These are phyloP conservation scores for Tenthredo distinguenda DNA, from an alignment of 2,888 invertebrate genomes.

Conservation along the genomic window DNA sequence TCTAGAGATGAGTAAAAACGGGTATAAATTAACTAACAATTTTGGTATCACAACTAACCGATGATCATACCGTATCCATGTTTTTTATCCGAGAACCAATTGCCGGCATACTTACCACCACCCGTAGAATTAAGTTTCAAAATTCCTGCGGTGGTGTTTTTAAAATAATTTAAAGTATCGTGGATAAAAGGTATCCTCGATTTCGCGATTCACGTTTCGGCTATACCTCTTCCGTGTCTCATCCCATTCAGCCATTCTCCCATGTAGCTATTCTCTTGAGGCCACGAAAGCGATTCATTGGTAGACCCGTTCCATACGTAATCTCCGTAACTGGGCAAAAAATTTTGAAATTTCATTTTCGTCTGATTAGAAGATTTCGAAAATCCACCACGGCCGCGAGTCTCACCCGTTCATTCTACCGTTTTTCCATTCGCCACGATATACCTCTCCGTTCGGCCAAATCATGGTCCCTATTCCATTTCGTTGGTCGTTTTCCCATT, in stretches of 20 bases:
- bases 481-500: slow-evolving; percentile 79
- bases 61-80: slow-evolving; percentile 79
- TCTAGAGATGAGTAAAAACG: not conserved
- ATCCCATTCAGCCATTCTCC: slow-evolving; percentile 81
- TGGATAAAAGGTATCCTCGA: not conserved
- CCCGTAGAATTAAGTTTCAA: slow-evolving; percentile 79
- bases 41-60: slow-evolving; percentile 57
- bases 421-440: slow-evolving; percentile 82
- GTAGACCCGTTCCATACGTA: slow-evolving; percentile 81
- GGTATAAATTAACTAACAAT: not conserved
- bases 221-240: slow-evolving; percentile 80
- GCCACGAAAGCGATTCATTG: slow-evolving; percentile 80
- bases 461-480: slow-evolving; percentile 82
- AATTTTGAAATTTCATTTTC: not conserved
- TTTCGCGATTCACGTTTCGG: not conserved
- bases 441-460: slow-evolving; percentile 83
- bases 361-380: not conserved
- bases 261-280: slow-evolving; percentile 79
- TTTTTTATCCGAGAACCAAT: slow-evolving; percentile 81
- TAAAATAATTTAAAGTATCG: not conserved
- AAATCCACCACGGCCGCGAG: not conserved
- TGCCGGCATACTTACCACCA: slow-evolving; percentile 81
- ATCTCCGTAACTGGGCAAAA: slow-evolving; percentile 77
- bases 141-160: slow-evolving; percentile 66
- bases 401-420: slow-evolving; percentile 80